Evolutionary conservation across 2,113 vertebrate genomes (phyloP).

Genomic region (Scomber colias): DNA sequence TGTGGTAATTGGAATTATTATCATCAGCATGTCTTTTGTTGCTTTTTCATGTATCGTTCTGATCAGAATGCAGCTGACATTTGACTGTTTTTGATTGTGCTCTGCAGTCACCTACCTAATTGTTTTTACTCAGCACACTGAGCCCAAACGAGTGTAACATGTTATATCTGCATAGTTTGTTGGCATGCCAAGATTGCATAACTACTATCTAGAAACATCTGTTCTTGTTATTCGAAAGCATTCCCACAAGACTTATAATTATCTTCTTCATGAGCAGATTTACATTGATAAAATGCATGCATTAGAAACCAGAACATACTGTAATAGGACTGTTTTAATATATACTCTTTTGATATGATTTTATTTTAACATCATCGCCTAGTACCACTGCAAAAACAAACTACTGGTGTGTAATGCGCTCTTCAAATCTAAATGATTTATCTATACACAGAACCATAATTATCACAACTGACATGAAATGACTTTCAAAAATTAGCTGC

Average conservation of each 20-base stretch:
- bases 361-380: neutral
- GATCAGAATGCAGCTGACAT: conserved; percentile 44
- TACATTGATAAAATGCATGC: neutral
- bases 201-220: neutral
- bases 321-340: no score
- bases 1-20: conserved; percentile 73
- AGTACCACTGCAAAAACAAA: neutral
- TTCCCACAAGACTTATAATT: neutral
- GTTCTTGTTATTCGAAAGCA: neutral
- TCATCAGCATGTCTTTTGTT: conserved; percentile 52
- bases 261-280: neutral
- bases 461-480: neutral
- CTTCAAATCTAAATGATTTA: neutral
- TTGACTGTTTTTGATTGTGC: conserved; percentile 41
- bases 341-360: neutral
- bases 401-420: neutral
- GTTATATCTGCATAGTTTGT: conserved; percentile 3
- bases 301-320: neutral
- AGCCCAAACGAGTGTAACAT: conserved; percentile 12
- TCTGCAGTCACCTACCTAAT: conserved; percentile 24
- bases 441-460: neutral
- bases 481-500: neutral
- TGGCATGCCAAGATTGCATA: neutral
- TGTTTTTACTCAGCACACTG: conserved; percentile 16
- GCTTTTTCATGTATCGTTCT: conserved; percentile 46